Conservation (phyloP, 2,797 vertebrate genomes). For the Margarornis squamiger region DNA sequence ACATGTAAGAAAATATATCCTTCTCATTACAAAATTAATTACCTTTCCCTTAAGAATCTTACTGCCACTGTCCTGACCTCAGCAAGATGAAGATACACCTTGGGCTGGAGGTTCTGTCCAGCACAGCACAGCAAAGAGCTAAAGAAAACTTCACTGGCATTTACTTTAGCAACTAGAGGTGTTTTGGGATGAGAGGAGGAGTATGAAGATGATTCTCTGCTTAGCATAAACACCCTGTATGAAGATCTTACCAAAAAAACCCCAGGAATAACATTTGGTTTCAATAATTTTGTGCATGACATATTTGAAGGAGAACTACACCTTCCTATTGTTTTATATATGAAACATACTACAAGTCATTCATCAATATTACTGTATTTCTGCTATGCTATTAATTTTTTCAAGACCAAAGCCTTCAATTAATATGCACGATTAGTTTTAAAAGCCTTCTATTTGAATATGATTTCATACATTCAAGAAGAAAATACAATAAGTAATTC, state of each 20-base stretch:
- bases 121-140: neutral
- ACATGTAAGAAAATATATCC: neutral
- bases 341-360: neutral
- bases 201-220: slow-evolving; percentile 45
- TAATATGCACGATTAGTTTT: neutral
- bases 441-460: neutral
- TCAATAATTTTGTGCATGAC: neutral
- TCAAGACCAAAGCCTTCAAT: neutral
- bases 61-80: neutral
- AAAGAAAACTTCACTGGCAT: slow-evolving; percentile 65
- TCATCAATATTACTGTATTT: neutral
- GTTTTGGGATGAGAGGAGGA: slow-evolving; percentile 55
- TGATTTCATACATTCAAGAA: neutral
- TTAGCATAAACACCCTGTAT: neutral
- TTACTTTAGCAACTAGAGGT: slow-evolving; percentile 68
- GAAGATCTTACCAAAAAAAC: neutral
- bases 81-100: neutral
- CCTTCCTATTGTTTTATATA: neutral
- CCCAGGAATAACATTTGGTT: neutral
- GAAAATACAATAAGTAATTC: neutral
- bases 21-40: neutral
- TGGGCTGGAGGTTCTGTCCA: neutral
- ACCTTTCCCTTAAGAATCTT: neutral
- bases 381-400: neutral
- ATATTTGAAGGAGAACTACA: neutral